phyloP scores from a whole-genome alignment of 30 jellyfish, hydroid and myxozoan species.

The Cassiopea xamachana region DNA sequence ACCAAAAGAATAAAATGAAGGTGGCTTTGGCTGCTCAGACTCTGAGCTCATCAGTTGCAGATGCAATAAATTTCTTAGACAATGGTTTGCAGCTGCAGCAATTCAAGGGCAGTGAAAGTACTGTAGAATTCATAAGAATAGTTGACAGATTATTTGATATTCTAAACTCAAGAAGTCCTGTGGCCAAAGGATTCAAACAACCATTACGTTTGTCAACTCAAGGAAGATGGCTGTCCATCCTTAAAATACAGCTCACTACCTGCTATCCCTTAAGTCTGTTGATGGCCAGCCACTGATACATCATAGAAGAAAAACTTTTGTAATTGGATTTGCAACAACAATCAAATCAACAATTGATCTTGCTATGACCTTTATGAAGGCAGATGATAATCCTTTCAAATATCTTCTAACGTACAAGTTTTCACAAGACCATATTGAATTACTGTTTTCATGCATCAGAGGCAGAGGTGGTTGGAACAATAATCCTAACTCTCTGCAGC shows the following conservation, averaged over 20 bases:
- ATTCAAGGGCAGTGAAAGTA: constrained; percentile 30
- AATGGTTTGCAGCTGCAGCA: not conserved
- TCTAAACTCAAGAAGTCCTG: constrained; percentile 48
- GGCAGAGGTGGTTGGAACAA: constrained; percentile 57
- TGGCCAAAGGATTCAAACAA: constrained; percentile 36
- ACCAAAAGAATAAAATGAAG: not conserved
- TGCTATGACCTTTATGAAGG: constrained; percentile 7
- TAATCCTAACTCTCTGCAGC: constrained; percentile 38
- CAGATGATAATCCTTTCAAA: constrained; percentile 46
- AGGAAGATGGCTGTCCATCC: constrained; percentile 19
- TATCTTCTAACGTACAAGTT: constrained; percentile 26
- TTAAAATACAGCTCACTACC: constrained; percentile 25
- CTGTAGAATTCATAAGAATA: constrained; percentile 29
- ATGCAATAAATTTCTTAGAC: not conserved
- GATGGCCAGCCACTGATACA: constrained; percentile 33
- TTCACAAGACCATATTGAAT: constrained; percentile 56
- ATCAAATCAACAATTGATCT: constrained; percentile 46
- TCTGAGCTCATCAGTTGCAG: not conserved
- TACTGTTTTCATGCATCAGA: constrained; percentile 59
- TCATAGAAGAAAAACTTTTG: constrained; percentile 37
- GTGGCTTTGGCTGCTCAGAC: not conserved
- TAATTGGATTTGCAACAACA: constrained; percentile 47
- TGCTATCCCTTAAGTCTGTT: constrained; percentile 7
- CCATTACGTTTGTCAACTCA: constrained; percentile 45
- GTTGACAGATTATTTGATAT: constrained; percentile 43